Evolutionary conservation across 2,888 invertebrate species (phyloP).

Genomic region (Diarsia brunnea): DNA sequence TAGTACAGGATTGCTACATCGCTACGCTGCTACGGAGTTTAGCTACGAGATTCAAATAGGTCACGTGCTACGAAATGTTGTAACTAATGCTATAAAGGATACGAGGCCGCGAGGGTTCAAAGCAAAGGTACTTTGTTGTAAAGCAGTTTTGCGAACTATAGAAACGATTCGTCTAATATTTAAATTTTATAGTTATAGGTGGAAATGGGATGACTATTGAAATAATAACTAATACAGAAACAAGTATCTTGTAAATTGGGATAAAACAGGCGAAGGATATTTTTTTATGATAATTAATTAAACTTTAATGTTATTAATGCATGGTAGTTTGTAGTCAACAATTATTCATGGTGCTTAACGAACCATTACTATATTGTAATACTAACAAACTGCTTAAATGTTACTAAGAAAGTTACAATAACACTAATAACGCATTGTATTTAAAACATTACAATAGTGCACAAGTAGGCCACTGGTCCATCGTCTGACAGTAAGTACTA

Average conservation of each 20-base stretch:
- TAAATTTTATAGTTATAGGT: no score
- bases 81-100: slow-evolving; percentile 6
- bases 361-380: background rate
- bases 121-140: no score
- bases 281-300: background rate
- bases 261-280: background rate
- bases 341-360: background rate
- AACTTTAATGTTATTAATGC: background rate
- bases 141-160: no score
- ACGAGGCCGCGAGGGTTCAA: background rate
- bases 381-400: background rate
- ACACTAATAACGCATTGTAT: slow-evolving; percentile 7
- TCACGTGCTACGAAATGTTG: slow-evolving; percentile 19
- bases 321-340: background rate
- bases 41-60: slow-evolving; percentile 44
- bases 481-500: background rate
- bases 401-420: slow-evolving; percentile 14
- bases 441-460: slow-evolving; percentile 49
- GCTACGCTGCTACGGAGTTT: slow-evolving; percentile 45
- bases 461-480: slow-evolving; percentile 34
- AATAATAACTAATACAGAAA: no score
- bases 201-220: background rate
- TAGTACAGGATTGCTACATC: slow-evolving; percentile 13
- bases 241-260: background rate
- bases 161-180: no score